Evolutionary conservation across 2,888 invertebrate species (phyloP), one percentile per base, ranked within the genome.

Genomic region (Caenorhabditis uteleia): DNA sequence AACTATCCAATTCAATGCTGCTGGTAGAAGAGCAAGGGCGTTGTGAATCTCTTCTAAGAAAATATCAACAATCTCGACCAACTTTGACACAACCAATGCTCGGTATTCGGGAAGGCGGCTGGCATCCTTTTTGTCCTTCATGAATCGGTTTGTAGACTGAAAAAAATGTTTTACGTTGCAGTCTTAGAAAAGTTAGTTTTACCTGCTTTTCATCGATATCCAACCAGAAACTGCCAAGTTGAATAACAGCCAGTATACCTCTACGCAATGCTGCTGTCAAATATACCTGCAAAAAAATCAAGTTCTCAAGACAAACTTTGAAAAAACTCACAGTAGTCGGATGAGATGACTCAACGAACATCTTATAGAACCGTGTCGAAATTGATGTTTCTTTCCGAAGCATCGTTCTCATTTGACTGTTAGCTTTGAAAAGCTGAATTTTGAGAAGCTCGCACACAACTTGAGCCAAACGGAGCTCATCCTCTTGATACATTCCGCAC

Each of bases 261-360:
- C 39, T 48, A 1, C 57, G 34, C 3, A 65, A 29, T 12, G 58
- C 65, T 45, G 40, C 40, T 43, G 74, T 75, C 39, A 61, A 38
- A 54, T 55, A 64, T 14, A 64, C 51, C 51, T 50, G 27, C n/a
- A n/a, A n/a, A n/a, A 8, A 18, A 2, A 29, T 29, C 16, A n/a
- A 18, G 7, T 33, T 31, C 2, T 33, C 14, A 33, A 34, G n/a
- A 21, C 21, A 12, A 25, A 6, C 18, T 36, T 36, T 20, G 18
- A n/a, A 21, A 21, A 3, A 45, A 36, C 14, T 36, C 14, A 81
- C 80, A 76, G 93, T 91, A 0, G 94, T 92, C 0, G 93, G 91
- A 77, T 92, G 90, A 77, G 94, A 88, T 0, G 91, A 90, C 81
- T 95, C 95, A 48, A 91, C 91, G 82, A 93, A 90, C 49, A 91